Evolutionary conservation across 2,113 vertebrate genomes (phyloP), one percentile per base, ranked within the genome.

Genomic region (Cnemophilus loriae): DNA sequence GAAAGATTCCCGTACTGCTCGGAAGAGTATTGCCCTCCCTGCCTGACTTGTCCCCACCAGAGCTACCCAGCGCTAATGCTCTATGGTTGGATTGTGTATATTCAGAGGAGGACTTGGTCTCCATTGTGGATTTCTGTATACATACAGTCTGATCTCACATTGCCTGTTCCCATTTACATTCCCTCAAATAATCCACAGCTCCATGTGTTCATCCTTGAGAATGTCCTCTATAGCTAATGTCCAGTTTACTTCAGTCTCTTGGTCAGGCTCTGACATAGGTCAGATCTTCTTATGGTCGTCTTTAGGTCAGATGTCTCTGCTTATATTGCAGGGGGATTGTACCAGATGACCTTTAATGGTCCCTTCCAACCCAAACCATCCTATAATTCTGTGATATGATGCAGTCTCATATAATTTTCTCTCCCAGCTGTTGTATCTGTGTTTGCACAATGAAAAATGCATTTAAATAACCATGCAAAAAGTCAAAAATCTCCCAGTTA

Each of bases 31-130:
- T 84, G 33, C 28, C 33, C 44, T 78, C 27, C 10, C 8, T 60
- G n/a, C 6, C 9, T 68, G 52, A 28, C 16, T 28, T 32, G 60
- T 50, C 15, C 19, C 8, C 0, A 1, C 5, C 2, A 6, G 39
- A 59, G 44, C 23, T 18, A 11, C 6, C 9, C 6, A 7, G 49
- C 13, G 6, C 5, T 42, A 27, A 35, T 1, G 2, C 10, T 18
- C 16, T 21, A 1, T 23, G 27, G 3, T 10, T 91, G 59, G n/a
- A 41, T 37, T 5, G 2, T 14, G 8, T 8, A 6, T 16, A 30
- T 77, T 67, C 55, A 78, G 80, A 87, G 46, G 14, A 86, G n/a
- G 24, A 47, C 10, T 24, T 53, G 55, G 27, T 37, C 44, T 52
- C 55, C 1, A 0, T 19, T 44, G 33, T 7, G 41, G 57, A 68